Conservation (phyloP, 1,140 invertebrate species). For the Antheraea mylitta region DNA sequence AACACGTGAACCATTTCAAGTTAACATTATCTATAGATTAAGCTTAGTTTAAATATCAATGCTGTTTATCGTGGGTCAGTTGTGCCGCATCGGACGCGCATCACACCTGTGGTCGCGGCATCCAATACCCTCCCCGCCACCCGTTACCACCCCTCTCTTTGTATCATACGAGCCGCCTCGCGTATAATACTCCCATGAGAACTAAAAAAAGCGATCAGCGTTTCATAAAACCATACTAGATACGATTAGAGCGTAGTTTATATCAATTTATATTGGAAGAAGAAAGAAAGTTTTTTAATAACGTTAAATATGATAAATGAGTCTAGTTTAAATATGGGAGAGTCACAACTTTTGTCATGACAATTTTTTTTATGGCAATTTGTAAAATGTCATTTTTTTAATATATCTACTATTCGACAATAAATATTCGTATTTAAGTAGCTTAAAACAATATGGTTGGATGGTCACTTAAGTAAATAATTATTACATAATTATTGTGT, state of each 20-base stretch:
- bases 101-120: constrained; percentile 60
- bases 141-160: constrained; percentile 1
- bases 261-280: too few species aligned
- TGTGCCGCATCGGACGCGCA: constrained; percentile 31
- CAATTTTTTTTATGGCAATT: too few species aligned
- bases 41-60: constrained; percentile 10
- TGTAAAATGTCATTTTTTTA: too few species aligned
- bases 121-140: constrained; percentile 48
- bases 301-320: too few species aligned
- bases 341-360: too few species aligned
- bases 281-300: too few species aligned
- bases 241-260: constrained; percentile 16
- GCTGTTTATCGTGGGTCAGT: constrained; percentile 15
- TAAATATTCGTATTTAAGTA: too few species aligned
- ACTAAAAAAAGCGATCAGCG: constrained; percentile 38
- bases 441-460: too few species aligned
- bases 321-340: too few species aligned
- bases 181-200: constrained; percentile 62
- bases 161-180: constrained; percentile 59
- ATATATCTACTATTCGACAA: too few species aligned
- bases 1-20: background rate
- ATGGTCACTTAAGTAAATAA: too few species aligned
- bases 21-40: constrained; percentile 5
- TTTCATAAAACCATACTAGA: constrained; percentile 32
- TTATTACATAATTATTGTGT: too few species aligned